Evolutionary conservation across 2,113 vertebrate species (phyloP), one percentile per base, ranked within the genome.

Genomic region (Cryptotis parvus): DNA sequence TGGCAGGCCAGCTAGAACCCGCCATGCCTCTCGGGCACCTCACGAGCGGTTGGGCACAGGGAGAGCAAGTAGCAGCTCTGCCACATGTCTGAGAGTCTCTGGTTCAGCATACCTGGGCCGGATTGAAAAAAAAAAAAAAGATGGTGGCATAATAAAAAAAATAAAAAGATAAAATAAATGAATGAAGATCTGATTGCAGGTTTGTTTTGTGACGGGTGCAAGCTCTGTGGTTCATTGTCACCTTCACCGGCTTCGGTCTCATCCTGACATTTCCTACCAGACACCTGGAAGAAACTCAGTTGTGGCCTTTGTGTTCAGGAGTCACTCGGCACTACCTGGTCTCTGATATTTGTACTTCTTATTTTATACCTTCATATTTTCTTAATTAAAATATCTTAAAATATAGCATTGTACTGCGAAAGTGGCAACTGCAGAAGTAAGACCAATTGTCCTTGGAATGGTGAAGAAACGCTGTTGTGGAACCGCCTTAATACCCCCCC

Each of bases 321-420:
- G 84, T 61, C 87, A 61, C 63, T n/a, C 43, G 74, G 43, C 95
- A 65, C 81, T n/a, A 66, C 94, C 61, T 78, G 89, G 20, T 68
- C 7, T 26, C 73, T 16, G 77, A 74, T 76, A n/a, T 81, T 41
- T 24, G 27, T 41, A 41, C 6, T 68, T 33, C 26, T 10, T n/a
- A 12, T 68, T 16, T 39, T 37, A 72, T 26, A 72, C 69, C 35
- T 72, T 39, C 76, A 89, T 58, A 86, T 75, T 88, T 80, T 92
- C 58, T 93, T 91, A 82, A 84, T 81, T 66, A 79, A 73, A 92
- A 69, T 24, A 11, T 75, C 83, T 77, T 83, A 76, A 94, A 91
- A 83, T 43, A 11, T 70, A 79, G 18, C 69, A 35, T 68, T 84
- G 78, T 83, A 87, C 27, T 20, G 87, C 5, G 39, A 77, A 29